phyloP scores from a whole-genome alignment of 2,113 vertebrate genomes.

The zebrafish (Danio rerio) region DNA sequence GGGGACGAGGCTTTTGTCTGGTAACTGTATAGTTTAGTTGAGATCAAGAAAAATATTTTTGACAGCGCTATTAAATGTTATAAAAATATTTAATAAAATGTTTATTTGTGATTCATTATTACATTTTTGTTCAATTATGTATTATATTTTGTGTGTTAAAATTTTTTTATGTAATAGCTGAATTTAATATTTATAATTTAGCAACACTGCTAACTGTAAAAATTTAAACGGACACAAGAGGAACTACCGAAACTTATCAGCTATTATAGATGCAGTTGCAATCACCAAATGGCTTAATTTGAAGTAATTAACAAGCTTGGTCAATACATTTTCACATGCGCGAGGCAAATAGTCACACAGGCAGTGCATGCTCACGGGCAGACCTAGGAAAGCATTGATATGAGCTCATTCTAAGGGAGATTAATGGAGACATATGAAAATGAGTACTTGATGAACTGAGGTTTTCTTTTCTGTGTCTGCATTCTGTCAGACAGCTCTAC shows the following conservation, averaged over 20 bases:
- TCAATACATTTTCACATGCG: background rate
- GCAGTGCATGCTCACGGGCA: background rate
- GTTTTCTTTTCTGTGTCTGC: background rate
- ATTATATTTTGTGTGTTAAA: background rate
- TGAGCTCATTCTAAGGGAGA: constrained; percentile 4
- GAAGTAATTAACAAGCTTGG: background rate
- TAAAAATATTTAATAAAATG: too few species aligned
- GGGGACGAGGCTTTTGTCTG: too few species aligned
- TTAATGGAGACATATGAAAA: background rate
- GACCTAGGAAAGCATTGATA: background rate
- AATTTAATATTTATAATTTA: background rate
- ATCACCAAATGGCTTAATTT: background rate
- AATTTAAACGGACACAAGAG: too few species aligned
- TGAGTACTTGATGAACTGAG: background rate
- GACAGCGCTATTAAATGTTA: too few species aligned
- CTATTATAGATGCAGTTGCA: background rate
- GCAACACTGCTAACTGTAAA: too few species aligned
- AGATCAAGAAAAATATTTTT: too few species aligned
- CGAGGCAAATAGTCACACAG: background rate
- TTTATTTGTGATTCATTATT: too few species aligned
- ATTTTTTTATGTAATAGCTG: background rate
- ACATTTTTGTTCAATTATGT: too few species aligned
- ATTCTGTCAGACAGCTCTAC: background rate
- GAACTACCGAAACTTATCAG: background rate
- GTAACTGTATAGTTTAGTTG: too few species aligned